Conservation (phyloP, 23 tunicate genomes). For the Aplidium turbinatum region DNA sequence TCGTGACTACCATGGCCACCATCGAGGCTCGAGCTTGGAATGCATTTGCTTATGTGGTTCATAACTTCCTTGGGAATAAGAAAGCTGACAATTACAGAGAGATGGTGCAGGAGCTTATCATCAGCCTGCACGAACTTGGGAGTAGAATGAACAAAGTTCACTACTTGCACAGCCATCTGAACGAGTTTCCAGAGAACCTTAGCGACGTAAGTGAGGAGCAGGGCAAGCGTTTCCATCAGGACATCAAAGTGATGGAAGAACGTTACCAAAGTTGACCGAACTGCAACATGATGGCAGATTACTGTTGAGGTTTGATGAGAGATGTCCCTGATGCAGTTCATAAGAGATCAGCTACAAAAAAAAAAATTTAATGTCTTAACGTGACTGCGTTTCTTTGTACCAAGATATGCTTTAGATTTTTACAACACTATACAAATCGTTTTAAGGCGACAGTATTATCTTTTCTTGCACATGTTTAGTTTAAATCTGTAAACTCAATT, state of each 20-base stretch:
- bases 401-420: too few relatives aligned
- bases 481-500: too few relatives aligned
- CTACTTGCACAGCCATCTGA: slow-evolving; percentile 31
- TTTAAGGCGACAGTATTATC: too few relatives aligned
- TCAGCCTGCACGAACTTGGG: neutral
- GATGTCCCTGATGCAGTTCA: too few relatives aligned
- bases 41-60: slow-evolving; percentile 20
- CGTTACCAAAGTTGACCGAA: slow-evolving; percentile 17
- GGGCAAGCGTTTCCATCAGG: slow-evolving; percentile 33
- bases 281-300: slow-evolving; percentile 29
- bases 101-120: too few relatives aligned
- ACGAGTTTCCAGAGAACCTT: slow-evolving; percentile 22
- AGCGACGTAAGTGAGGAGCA: slow-evolving; percentile 24
- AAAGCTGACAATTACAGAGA: slow-evolving; percentile 5
- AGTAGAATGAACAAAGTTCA: slow-evolving; percentile 25
- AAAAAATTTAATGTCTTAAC: too few relatives aligned
- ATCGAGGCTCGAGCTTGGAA: slow-evolving; percentile 9
- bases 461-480: too few relatives aligned
- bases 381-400: too few relatives aligned
- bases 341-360: too few relatives aligned
- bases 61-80: slow-evolving; percentile 4
- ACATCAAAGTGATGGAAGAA: slow-evolving; percentile 23
- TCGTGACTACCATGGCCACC: neutral
- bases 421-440: too few relatives aligned
- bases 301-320: slow-evolving; percentile 12